phyloP scores from a whole-genome alignment of 2,113 vertebrate genomes.

The Myanophis thanlyinensis region DNA sequence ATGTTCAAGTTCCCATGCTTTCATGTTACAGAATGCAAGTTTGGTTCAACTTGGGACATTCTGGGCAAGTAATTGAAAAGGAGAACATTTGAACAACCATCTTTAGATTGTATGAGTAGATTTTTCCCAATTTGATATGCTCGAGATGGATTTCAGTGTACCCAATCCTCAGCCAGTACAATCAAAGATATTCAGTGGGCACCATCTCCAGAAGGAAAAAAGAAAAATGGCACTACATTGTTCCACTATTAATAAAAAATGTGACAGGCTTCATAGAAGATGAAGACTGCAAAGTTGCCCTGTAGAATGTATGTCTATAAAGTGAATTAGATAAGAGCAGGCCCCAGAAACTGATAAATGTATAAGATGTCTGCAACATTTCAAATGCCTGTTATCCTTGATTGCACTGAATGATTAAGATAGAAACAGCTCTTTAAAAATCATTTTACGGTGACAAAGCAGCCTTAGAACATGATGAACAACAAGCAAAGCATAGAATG shows the following conservation, averaged over 20 bases:
- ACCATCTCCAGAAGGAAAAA: neutral
- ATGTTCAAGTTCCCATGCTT: neutral
- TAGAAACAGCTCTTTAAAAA: constrained; percentile 54
- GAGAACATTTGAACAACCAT: neutral
- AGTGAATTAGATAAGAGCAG: constrained; percentile 35
- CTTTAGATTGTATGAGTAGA: neutral
- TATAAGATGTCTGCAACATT: constrained; percentile 32
- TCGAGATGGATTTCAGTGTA: neutral
- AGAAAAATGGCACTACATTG: constrained; percentile 20
- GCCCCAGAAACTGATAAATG: constrained; percentile 32
- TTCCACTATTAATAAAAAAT: constrained; percentile 45
- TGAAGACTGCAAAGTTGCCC: constrained; percentile 40
- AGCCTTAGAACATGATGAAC: constrained; percentile 34
- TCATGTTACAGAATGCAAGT: neutral
- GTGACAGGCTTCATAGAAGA: constrained; percentile 43
- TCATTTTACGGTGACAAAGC: constrained; percentile 46
- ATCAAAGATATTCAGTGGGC: neutral
- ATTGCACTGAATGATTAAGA: constrained; percentile 53
- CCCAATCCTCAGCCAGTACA: neutral
- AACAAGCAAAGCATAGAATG: constrained; percentile 52
- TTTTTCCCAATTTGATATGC: neutral
- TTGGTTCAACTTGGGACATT: neutral
- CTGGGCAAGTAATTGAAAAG: neutral
- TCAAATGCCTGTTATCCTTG: constrained; percentile 40
- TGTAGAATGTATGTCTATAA: constrained; percentile 22